These are phyloP conservation scores for Zophobas morio DNA, from an alignment of 1,140 invertebrate species.

Conservation along the genomic window DNA sequence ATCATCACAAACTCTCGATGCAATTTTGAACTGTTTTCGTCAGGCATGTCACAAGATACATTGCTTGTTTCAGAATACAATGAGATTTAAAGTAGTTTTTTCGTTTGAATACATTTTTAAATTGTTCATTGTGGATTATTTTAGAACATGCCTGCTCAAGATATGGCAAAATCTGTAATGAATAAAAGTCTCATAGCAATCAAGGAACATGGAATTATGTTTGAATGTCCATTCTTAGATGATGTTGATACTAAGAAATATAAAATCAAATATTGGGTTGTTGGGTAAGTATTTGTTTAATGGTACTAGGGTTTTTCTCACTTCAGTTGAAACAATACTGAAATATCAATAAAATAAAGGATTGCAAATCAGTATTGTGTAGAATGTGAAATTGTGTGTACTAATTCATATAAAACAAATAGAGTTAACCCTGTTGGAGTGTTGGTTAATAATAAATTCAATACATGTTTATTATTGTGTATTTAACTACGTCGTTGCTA, in stretches of 20 bases:
- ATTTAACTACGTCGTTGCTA: no score
- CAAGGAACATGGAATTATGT: constrained; percentile 81
- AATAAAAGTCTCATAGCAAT: constrained; percentile 83
- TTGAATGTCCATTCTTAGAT: constrained; percentile 69
- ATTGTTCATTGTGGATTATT: constrained; percentile 55
- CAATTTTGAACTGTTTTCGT: constrained; percentile 78
- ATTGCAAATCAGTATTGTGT: no score
- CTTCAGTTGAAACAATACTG: background rate
- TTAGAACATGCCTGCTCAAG: constrained; percentile 73
- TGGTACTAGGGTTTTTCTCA: constrained; percentile 8
- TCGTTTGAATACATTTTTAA: constrained; percentile 48
- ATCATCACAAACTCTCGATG: constrained; percentile 69
- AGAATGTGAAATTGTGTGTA: no score
- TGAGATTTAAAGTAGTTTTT: constrained; percentile 72
- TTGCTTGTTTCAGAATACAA: constrained; percentile 78
- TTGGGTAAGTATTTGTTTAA: constrained; percentile 64
- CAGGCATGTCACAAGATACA: constrained; percentile 79
- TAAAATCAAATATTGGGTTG: constrained; percentile 67
- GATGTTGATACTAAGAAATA: constrained; percentile 61
- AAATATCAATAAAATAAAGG: no score
- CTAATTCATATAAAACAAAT: no score
- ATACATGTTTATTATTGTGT: no score
- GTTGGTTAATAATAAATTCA: no score
- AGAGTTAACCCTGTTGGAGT: no score
- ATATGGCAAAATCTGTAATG: constrained; percentile 72